Percentiles rank a stretch among this genome's conserved stretches.
Evolutionary conservation across 1,140 invertebrate species (phyloP).

Genomic region (Trichonephila inaurata): DNA sequence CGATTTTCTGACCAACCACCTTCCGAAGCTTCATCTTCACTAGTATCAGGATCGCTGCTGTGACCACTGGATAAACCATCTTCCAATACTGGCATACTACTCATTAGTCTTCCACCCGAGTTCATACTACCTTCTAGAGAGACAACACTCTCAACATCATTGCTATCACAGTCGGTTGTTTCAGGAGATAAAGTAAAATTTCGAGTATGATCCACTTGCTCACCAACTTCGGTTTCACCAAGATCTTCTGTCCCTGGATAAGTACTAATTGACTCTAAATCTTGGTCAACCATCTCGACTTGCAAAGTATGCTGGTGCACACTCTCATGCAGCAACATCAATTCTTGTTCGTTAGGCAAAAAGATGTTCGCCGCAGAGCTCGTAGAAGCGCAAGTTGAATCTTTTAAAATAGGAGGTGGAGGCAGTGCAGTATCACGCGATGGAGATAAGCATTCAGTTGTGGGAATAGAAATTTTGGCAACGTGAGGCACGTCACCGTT

Average conservation of each 20-base stretch:
- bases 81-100: conserved; percentile 95
- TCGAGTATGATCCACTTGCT: conserved; percentile 82
- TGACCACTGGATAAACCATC: conserved; percentile 93
- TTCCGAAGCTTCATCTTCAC: conserved; percentile 61
- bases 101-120: conserved; percentile 79
- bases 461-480: conserved; percentile 28
- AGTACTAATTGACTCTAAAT: conserved; percentile 79
- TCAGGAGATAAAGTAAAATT: conserved; percentile 96
- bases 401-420: background rate
- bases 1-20: conserved; percentile 50
- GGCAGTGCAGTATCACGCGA: conserved; percentile 11
- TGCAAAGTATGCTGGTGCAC: conserved; percentile 74
- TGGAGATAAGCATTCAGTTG: conserved; percentile 47
- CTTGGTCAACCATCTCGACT: conserved; percentile 82
- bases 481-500: conserved; percentile 68
- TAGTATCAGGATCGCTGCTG: conserved; percentile 90
- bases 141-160: conserved; percentile 89
- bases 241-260: conserved; percentile 84
- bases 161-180: conserved; percentile 96
- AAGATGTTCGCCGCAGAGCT: conserved; percentile 15
- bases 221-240: conserved; percentile 85
- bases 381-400: background rate
- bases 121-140: conserved; percentile 81
- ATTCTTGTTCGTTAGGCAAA: conserved; percentile 75
- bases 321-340: conserved; percentile 76